These are phyloP conservation scores for Ptychochromis oligacanthus DNA, from an alignment of 2,113 vertebrate genomes.

Conservation along the genomic window DNA sequence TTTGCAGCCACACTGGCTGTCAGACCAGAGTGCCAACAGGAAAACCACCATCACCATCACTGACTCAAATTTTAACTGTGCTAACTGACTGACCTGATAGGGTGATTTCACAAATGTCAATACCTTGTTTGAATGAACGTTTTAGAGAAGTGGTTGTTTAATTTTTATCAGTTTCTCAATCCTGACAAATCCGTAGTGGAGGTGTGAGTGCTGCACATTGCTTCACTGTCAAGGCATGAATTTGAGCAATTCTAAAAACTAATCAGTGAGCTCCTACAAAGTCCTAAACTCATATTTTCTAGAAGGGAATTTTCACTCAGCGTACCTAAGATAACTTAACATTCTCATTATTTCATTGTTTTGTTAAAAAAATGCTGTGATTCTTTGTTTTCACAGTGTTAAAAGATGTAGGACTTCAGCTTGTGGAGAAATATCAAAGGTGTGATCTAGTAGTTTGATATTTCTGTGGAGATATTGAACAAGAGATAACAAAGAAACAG, in stretches of 20 bases:
- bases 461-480: neutral
- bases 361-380: neutral
- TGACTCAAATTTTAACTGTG: neutral
- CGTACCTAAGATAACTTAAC: too few species aligned
- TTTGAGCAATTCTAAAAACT: too few species aligned
- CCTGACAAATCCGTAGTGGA: neutral
- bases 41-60: neutral
- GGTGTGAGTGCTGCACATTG: neutral
- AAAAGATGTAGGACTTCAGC: rapidly evolving
- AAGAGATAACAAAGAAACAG: too few species aligned
- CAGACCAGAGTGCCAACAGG: neutral
- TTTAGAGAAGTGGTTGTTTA: neutral
- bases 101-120: neutral
- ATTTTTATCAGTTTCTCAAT: neutral
- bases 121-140: neutral
- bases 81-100: neutral
- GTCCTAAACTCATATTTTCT: neutral
- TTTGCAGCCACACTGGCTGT: neutral
- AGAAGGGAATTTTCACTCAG: neutral
- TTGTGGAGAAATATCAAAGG: neutral
- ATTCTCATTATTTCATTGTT: neutral
- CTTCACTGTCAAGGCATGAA: neutral
- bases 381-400: neutral
- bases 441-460: neutral
- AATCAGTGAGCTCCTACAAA: neutral